phyloP scores from a whole-genome alignment of 2,113 vertebrate species.

The Taurulus bubalis region DNA sequence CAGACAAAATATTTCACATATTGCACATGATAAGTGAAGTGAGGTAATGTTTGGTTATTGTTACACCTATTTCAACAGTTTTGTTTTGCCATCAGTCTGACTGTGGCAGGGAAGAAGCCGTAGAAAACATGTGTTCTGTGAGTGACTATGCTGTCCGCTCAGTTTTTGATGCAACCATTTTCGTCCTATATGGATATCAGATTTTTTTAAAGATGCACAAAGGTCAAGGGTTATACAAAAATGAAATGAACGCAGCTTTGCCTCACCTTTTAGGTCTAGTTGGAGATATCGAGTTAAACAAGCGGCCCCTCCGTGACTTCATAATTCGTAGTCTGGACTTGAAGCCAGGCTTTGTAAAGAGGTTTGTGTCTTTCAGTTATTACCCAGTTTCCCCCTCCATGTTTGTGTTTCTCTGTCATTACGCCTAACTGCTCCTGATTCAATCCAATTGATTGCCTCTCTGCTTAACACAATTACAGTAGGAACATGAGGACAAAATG shows the following conservation, averaged over 20 bases:
- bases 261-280: constrained; percentile 73
- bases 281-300: constrained; percentile 76
- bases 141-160: no score
- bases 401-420: constrained; percentile 55
- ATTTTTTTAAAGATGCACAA: neutral
- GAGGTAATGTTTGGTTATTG: no score
- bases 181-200: neutral
- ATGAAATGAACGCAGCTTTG: constrained; percentile 34
- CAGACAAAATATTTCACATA: no score
- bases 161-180: neutral
- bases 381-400: constrained; percentile 19
- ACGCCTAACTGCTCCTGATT: constrained; percentile 37
- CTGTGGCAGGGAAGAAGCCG: no score
- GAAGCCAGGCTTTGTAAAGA: constrained; percentile 77
- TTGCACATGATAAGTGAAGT: no score
- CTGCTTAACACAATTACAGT: constrained; percentile 38
- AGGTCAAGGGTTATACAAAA: constrained; percentile 19
- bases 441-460: constrained; percentile 39
- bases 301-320: constrained; percentile 66
- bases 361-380: constrained; percentile 68
- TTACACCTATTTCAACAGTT: no score
- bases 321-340: constrained; percentile 75
- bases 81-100: no score
- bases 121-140: no score
- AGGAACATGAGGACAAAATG: constrained; percentile 14